A percentile compares a stretch with the other conserved stretches of the same genome.
These are phyloP conservation scores for Lasioglossum zephyrum DNA, from an alignment of 2,888 invertebrate genomes.

Conservation along the genomic window DNA sequence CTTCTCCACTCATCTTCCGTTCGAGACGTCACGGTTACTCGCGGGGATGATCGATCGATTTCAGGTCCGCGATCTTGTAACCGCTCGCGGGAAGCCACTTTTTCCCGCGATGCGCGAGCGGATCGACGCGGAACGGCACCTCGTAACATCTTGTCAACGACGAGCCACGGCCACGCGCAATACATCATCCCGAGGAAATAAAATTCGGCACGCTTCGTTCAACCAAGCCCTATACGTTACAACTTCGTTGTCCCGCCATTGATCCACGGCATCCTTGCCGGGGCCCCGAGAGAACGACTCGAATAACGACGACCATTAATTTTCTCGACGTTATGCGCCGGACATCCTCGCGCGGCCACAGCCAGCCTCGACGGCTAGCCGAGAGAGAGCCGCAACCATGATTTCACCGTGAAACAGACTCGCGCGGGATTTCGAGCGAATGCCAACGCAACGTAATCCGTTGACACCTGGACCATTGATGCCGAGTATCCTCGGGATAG, in stretches of 20 bases:
- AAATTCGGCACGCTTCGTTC: conserved; percentile 64
- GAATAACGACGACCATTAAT: conserved; percentile 72
- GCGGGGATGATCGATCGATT: conserved; percentile 39
- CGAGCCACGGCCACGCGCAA: conserved; percentile 41
- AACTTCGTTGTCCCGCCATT: conserved; percentile 60
- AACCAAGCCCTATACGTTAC: conserved; percentile 50
- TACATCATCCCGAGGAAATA: conserved; percentile 62
- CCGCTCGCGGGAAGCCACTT: conserved; percentile 47
- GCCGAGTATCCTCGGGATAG: neutral
- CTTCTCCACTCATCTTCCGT: neutral
- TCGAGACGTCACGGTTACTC: neutral
- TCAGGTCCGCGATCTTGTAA: conserved; percentile 16
- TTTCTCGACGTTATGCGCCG: conserved; percentile 68
- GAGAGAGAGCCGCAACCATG: neutral
- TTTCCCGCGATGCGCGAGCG: conserved; percentile 24
- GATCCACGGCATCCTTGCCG: conserved; percentile 54
- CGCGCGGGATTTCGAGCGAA: neutral
- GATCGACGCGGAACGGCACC: conserved; percentile 23
- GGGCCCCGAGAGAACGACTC: conserved; percentile 63
- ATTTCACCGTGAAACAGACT: conserved; percentile 6
- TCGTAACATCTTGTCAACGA: conserved; percentile 59
- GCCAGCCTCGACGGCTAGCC: conserved; percentile 28
- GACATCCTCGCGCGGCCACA: conserved; percentile 63
- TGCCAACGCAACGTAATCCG: conserved; percentile 12
- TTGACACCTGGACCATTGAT: conserved; percentile 18